Conservation (phyloP, 53 echinoderm and acorn worm species). For the Mesocentrotus franciscanus region DNA sequence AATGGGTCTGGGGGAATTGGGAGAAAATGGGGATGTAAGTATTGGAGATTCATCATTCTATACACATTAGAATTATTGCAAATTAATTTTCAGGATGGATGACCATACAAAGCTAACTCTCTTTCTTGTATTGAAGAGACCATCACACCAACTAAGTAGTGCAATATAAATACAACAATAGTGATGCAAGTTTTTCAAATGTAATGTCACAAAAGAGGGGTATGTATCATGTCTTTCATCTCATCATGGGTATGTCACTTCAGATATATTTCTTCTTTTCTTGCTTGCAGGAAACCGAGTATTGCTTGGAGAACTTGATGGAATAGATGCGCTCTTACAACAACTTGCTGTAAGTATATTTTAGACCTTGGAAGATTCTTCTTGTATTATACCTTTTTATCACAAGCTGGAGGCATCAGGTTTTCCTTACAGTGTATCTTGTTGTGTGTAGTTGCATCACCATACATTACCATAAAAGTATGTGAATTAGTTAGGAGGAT, state of each 20-base stretch:
- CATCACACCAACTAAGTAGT: neutral
- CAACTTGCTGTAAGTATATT: slow-evolving; percentile 94
- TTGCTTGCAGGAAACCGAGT: slow-evolving; percentile 79
- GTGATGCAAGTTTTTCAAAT: neutral
- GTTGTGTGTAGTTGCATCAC: too few species aligned
- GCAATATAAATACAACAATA: neutral
- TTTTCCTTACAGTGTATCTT: too few species aligned
- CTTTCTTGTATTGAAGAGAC: neutral
- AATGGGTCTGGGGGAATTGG: too few species aligned
- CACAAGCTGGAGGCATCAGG: too few species aligned
- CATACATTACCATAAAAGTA: too few species aligned
- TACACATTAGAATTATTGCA: too few species aligned
- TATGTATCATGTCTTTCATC: too few species aligned
- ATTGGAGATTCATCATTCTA: too few species aligned
- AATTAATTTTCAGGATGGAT: neutral
- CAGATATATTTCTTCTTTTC: neutral
- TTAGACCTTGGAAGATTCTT: neutral
- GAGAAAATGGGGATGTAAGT: too few species aligned
- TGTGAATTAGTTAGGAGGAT: too few species aligned
- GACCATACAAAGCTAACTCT: neutral
- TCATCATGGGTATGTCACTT: too few species aligned
- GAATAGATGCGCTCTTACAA: slow-evolving; percentile 94
- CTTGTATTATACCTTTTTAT: too few species aligned
- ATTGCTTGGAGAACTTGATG: slow-evolving; percentile 90
- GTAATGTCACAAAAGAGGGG: neutral